These are phyloP conservation scores for Timandra comae DNA, from an alignment of 2,888 invertebrate species.

Conservation along the genomic window DNA sequence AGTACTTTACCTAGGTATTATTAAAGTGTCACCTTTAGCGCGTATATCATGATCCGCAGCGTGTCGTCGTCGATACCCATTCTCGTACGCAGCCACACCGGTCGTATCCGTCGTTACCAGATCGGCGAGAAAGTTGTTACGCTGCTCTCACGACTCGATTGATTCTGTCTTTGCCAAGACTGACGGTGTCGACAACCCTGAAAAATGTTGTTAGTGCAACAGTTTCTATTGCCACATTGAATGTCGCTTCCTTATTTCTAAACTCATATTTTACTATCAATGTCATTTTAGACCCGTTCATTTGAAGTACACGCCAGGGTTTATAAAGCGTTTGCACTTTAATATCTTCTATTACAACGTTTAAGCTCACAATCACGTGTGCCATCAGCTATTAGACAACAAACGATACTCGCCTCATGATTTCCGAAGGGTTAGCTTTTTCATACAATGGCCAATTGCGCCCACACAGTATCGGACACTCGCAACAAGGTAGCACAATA, in stretches of 20 bases:
- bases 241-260: constrained; percentile 8
- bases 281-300: no score
- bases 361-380: constrained; percentile 8
- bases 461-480: constrained; percentile 22
- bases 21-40: no score
- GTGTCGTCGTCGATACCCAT: constrained; percentile 22
- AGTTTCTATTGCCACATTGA: no score
- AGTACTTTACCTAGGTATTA: no score
- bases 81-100: constrained; percentile 36
- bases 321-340: no score
- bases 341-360: no score
- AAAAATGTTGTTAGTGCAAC: constrained; percentile 22
- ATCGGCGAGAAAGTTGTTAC: constrained; percentile 63
- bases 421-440: constrained; percentile 20
- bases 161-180: constrained; percentile 42
- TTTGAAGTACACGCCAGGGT: no score
- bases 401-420: constrained; percentile 16
- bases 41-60: constrained; percentile 25
- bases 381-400: constrained; percentile 12
- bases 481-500: constrained; percentile 21
- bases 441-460: constrained; percentile 24
- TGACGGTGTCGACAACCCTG: constrained; percentile 27
- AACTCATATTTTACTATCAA: no score
- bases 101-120: constrained; percentile 46
- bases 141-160: constrained; percentile 57